Evolutionary conservation across 2,797 vertebrate species (phyloP).

Genomic region (Cuniculus paca): DNA sequence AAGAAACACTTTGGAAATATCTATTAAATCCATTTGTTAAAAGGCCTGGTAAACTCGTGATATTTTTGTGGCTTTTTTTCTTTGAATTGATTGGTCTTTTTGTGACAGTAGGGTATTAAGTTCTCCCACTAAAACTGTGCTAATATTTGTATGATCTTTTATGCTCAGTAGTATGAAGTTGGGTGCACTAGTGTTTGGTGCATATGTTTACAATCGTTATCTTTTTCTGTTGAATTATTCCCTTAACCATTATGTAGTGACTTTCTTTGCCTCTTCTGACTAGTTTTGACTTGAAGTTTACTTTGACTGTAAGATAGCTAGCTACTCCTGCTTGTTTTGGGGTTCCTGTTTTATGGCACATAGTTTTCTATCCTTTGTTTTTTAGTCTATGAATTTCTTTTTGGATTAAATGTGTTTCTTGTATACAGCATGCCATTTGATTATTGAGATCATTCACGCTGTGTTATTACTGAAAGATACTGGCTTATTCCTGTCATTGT

Average conservation of each 20-base stretch:
- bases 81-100: not conserved
- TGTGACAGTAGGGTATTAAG: not conserved
- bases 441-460: not conserved
- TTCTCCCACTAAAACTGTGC: not conserved
- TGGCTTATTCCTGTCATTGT: not conserved
- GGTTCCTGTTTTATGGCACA: not conserved
- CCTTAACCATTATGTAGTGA: not conserved
- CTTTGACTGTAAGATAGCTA: not conserved
- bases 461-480: not conserved
- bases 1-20: not conserved
- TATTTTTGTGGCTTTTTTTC: not conserved
- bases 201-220: not conserved
- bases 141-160: not conserved
- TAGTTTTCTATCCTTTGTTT: not conserved
- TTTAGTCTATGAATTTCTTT: not conserved
- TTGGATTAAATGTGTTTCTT: not conserved
- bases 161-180: not conserved
- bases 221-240: not conserved
- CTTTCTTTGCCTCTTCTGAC: not conserved
- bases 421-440: not conserved
- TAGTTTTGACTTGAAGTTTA: not conserved
- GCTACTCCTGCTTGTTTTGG: not conserved
- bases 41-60: not conserved
- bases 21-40: not conserved
- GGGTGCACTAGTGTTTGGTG: not conserved